Evolutionary conservation across 2,888 invertebrate genomes (phyloP).

Genomic region (Sphaerophoria taeniata): DNA sequence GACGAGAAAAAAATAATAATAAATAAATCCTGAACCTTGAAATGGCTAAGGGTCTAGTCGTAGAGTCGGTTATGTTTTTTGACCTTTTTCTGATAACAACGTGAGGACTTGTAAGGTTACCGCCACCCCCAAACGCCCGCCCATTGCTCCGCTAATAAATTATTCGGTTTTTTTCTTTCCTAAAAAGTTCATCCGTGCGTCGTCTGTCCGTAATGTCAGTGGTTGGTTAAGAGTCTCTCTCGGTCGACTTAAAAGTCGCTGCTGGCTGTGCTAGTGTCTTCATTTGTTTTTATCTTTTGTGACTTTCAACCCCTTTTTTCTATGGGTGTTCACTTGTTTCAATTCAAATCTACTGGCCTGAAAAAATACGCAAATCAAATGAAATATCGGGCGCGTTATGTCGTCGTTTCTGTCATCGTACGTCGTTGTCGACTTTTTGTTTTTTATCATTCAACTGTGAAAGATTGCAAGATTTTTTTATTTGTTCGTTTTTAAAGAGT

Average conservation of each 20-base stretch:
- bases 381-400: conserved; percentile 52
- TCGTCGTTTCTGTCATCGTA: conserved; percentile 23
- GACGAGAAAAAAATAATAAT: conserved; percentile 1
- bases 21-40: conserved; percentile 57
- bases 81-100: conserved; percentile 72
- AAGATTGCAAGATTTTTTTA: conserved; percentile 4
- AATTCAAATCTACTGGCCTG: conserved; percentile 64
- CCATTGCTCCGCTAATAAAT: conserved; percentile 53
- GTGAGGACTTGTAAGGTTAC: conserved; percentile 59
- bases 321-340: conserved; percentile 58
- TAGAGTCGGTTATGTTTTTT: conserved; percentile 43
- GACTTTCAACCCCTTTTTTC: conserved; percentile 72
- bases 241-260: conserved; percentile 30
- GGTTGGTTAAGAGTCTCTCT: not conserved
- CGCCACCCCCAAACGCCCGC: not conserved
- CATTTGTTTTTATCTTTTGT: conserved; percentile 43
- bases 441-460: conserved; percentile 21
- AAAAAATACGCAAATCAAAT: conserved; percentile 72
- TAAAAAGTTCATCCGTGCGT: conserved; percentile 65
- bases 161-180: conserved; percentile 63
- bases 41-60: conserved; percentile 42
- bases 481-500: conserved; percentile 34
- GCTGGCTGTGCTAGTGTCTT: not conserved
- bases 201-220: conserved; percentile 7
- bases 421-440: conserved; percentile 1